These are phyloP conservation scores for Trichacis sp. DNA, from an alignment of 2,888 invertebrate genomes.

Conservation along the genomic window DNA sequence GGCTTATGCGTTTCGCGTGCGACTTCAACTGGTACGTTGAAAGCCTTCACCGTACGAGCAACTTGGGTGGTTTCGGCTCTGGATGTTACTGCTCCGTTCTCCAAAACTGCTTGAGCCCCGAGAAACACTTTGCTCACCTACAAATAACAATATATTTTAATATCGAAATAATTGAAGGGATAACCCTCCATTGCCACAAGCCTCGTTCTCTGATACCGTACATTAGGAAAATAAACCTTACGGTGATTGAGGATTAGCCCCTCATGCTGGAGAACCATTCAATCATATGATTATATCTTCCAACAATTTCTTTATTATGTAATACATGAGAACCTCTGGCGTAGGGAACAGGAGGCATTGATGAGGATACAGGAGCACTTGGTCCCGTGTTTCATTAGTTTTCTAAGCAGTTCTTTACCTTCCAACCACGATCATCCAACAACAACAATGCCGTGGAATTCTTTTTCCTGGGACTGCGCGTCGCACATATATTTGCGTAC, in stretches of 20 bases:
- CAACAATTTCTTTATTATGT: too few species aligned
- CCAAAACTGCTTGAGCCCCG: slow-evolving; percentile 89
- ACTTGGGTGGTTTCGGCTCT: slow-evolving; percentile 89
- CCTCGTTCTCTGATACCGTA: too few species aligned
- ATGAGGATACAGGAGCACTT: slow-evolving; percentile 85
- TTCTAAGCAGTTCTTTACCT: slow-evolving; percentile 81
- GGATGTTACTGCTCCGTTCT: slow-evolving; percentile 93
- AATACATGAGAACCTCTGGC: slow-evolving; percentile 81
- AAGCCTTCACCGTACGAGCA: slow-evolving; percentile 86
- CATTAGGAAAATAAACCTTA: too few species aligned
- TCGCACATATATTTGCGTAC: slow-evolving; percentile 80
- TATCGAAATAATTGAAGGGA: too few species aligned
- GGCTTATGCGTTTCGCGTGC: slow-evolving; percentile 98
- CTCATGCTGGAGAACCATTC: too few species aligned
- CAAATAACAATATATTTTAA: neutral
- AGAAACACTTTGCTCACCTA: slow-evolving; percentile 87
- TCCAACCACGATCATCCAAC: slow-evolving; percentile 83
- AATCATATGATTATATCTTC: too few species aligned
- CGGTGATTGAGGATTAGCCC: too few species aligned
- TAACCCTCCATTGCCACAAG: too few species aligned
- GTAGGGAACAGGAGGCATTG: slow-evolving; percentile 85
- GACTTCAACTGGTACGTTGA: slow-evolving; percentile 92
- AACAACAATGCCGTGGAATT: slow-evolving; percentile 85
- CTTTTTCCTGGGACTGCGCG: slow-evolving; percentile 76
- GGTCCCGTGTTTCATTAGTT: slow-evolving; percentile 78